A percentile compares a stretch with the other conserved stretches of the same genome.
phyloP scores from a whole-genome alignment of 2,797 vertebrate species.

The Champsocephalus gunnari region DNA sequence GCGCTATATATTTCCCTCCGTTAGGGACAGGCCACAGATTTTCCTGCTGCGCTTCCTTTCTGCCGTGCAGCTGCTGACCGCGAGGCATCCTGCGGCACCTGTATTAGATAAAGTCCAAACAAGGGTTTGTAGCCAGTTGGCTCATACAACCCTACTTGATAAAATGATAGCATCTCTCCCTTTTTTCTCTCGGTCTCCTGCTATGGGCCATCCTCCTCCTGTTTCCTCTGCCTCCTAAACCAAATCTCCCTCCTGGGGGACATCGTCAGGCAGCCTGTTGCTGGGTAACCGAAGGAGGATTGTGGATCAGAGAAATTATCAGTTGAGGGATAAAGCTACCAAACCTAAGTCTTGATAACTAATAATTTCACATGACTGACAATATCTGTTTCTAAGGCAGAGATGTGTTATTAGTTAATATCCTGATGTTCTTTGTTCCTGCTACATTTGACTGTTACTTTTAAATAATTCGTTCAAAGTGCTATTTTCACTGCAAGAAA shows the following conservation, averaged over 20 bases:
- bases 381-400: background rate
- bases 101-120: conserved; percentile 63
- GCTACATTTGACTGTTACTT: background rate
- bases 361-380: conserved; percentile 3
- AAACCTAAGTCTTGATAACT: conserved; percentile 22
- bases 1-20: conserved; percentile 37
- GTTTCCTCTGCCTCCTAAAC: conserved; percentile 71
- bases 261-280: conserved; percentile 72
- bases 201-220: conserved; percentile 52
- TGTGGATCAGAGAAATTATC: conserved; percentile 76
- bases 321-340: conserved; percentile 57
- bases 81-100: conserved; percentile 60
- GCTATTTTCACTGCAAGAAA: background rate
- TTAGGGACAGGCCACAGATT: conserved; percentile 23
- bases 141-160: conserved; percentile 49
- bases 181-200: conserved; percentile 47
- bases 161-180: conserved; percentile 61
- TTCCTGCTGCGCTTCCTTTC: conserved; percentile 28
- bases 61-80: conserved; percentile 40
- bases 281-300: conserved; percentile 76
- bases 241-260: conserved; percentile 73
- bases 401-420: background rate
- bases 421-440: background rate
- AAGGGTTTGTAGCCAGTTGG: conserved; percentile 49
- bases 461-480: background rate